These are phyloP conservation scores for Gouania willdenowi DNA, from an alignment of 2,797 vertebrate genomes.

Conservation along the genomic window DNA sequence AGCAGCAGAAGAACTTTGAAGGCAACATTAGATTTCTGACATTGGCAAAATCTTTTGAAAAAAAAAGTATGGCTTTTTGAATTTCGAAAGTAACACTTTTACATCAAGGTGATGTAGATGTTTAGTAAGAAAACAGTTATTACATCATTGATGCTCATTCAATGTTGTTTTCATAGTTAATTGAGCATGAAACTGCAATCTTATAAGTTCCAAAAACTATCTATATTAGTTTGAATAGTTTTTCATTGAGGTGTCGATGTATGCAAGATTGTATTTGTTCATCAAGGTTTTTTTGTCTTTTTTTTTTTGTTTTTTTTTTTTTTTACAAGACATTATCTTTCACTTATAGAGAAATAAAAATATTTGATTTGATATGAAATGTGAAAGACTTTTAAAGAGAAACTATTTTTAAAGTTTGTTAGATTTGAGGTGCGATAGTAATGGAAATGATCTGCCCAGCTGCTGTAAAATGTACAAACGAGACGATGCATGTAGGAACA, in stretches of 20 bases:
- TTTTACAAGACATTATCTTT: no score
- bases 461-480: no score
- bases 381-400: no score
- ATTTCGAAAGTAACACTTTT: constrained; percentile 13
- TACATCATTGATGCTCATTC: constrained; percentile 8
- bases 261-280: no score
- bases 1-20: constrained; percentile 1
- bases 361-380: no score
- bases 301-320: background rate
- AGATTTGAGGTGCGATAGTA: no score
- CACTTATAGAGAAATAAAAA: background rate
- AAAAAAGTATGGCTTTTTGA: no score
- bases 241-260: no score
- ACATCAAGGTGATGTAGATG: constrained; percentile 1
- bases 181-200: constrained; percentile 10
- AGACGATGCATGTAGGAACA: no score
- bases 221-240: no score
- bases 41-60: background rate
- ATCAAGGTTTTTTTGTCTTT: constrained; percentile 2
- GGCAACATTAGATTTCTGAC: background rate
- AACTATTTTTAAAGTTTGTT: no score
- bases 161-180: constrained; percentile 8
- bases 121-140: constrained; percentile 4
- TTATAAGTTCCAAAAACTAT: constrained; percentile 1
- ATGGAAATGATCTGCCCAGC: no score